phyloP scores from a whole-genome alignment of 2,888 invertebrate species.

The Leucophenga montana region DNA sequence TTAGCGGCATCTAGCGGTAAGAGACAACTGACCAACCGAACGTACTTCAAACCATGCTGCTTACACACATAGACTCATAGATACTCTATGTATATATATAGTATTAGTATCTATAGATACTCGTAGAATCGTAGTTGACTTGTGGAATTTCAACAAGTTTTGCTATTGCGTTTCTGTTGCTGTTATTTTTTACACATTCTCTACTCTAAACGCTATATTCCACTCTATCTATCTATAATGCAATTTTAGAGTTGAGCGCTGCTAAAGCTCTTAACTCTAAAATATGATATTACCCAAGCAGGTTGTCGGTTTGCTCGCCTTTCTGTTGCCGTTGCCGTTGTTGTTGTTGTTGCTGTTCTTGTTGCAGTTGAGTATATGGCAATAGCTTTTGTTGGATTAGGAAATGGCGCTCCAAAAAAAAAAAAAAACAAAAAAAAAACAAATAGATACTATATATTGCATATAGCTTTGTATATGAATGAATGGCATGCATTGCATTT shows the following conservation, averaged over 20 bases:
- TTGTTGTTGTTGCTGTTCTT: background rate
- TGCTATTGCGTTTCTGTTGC: conserved; percentile 5
- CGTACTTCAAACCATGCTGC: background rate
- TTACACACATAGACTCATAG: background rate
- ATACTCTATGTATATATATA: too few relatives aligned
- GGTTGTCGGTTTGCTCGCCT: conserved; percentile 44
- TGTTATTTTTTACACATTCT: conserved; percentile 21
- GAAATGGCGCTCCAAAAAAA: conserved; percentile 24
- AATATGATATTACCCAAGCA: conserved; percentile 64
- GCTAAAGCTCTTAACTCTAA: conserved; percentile 47
- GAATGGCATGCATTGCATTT: background rate
- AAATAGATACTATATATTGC: background rate
- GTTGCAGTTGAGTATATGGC: background rate
- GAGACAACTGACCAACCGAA: background rate
- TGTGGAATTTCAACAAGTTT: conserved; percentile 27
- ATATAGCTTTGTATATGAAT: too few relatives aligned
- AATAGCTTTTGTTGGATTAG: conserved; percentile 21
- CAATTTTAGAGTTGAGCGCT: too few relatives aligned
- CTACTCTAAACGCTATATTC: background rate
- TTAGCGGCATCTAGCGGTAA: conserved; percentile 16
- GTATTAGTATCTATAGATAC: too few relatives aligned
- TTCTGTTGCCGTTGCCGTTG: conserved; percentile 1
- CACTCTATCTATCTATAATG: too few relatives aligned
- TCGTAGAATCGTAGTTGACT: conserved; percentile 12
- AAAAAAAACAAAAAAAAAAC: conserved; percentile 1